Evolutionary conservation across 1,140 invertebrate genomes (phyloP), one percentile per base, ranked within the genome.

Genomic region (Caenorhabditis inopinata): DNA sequence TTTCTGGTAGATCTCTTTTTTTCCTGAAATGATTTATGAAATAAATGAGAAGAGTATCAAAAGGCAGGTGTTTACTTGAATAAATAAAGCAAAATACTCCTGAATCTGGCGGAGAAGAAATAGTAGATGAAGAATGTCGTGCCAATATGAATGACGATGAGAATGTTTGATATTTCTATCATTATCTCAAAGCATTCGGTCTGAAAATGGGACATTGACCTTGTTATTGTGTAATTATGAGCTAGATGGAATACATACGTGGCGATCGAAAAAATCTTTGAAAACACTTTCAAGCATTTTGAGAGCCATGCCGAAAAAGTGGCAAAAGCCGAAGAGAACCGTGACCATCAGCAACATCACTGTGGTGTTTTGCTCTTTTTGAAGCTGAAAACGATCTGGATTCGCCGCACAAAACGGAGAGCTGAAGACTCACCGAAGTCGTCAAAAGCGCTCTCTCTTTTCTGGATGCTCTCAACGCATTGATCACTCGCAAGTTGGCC

Each of bases 321-420:
- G 58, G n/a, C 58, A 68, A 9, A 68, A 68, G 7, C 58, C 58
- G 21, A 68, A 68, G 32, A 68, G 58, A 38, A 68, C 21, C n/a
- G 58, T 68, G 16, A 68, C 58, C 7, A 68, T 32, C 58, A 68
- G 38, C 16, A 68, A 38, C 58, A 68, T 68, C 4, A 68, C 58
- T 18, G 58, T 68, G 35, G 58, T 68, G 21, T 68, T 68, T 68
- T 68, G 58, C 32, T 68, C 58, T 38, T 68, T 68, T 68, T 68
- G 58, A 42, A 68, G 58, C 58, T 68, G 58, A 11, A 68, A 42
- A 14, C 0, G 27, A 7, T 9, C 6, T 23, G 32, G 2, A 6
- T 14, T 23, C 12, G n/a, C n/a, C 9, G 18, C 7, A 14, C 9
- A 16, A 5, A 7, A 11, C 27, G 16, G 7, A 5, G 18, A 7